phyloP scores from a whole-genome alignment of 2,888 invertebrate species.

The Podabrus alpinus region DNA sequence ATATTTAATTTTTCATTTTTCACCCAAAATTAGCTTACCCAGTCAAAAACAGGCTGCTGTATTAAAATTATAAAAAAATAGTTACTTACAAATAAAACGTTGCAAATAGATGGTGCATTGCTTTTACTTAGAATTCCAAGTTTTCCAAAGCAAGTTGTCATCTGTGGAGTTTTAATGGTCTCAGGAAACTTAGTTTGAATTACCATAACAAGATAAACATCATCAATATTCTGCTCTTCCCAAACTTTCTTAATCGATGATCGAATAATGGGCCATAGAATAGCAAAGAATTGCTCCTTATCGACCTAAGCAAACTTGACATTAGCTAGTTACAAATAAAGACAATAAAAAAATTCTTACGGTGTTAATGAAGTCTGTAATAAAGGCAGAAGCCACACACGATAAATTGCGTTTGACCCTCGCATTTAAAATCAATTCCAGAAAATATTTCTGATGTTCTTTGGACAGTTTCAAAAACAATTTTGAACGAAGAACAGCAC shows the following conservation, averaged over 20 bases:
- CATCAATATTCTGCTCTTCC: conserved; percentile 67
- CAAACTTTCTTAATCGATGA: conserved; percentile 65
- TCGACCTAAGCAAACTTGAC: conserved; percentile 54
- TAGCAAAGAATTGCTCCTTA: conserved; percentile 59
- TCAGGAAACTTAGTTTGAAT: conserved; percentile 56
- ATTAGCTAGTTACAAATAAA: not conserved
- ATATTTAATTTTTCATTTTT: too few species aligned
- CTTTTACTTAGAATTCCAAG: conserved; percentile 63
- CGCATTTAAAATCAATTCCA: conserved; percentile 58
- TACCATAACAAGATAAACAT: conserved; percentile 64
- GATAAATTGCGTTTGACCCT: conserved; percentile 67
- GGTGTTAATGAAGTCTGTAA: conserved; percentile 63
- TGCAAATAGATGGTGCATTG: conserved; percentile 60
- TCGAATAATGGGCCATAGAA: conserved; percentile 66
- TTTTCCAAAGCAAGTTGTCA: conserved; percentile 62
- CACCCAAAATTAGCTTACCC: too few species aligned
- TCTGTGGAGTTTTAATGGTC: conserved; percentile 58
- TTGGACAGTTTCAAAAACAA: conserved; percentile 58
- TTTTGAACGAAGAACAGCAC: conserved; percentile 70
- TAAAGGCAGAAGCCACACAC: conserved; percentile 64
- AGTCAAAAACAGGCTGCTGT: too few species aligned
- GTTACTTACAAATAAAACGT: conserved; percentile 65
- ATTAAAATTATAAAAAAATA: too few species aligned
- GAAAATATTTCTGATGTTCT: conserved; percentile 58
- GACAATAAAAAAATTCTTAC: conserved; percentile 49